Conservation (phyloP, 2,888 invertebrate species). For the Platerodrilus igneus region DNA sequence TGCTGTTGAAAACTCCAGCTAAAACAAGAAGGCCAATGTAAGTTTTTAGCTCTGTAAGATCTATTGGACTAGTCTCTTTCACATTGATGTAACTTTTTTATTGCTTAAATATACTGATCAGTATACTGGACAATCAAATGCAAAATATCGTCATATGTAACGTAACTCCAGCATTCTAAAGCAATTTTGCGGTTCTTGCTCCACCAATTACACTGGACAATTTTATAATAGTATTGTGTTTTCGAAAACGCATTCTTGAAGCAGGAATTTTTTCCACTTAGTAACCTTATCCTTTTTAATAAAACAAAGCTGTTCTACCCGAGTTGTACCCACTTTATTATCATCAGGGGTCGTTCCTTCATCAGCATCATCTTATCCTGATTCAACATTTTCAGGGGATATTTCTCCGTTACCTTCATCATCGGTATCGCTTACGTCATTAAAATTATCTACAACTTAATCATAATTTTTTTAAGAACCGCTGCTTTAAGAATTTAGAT, state of each 20-base stretch:
- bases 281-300: background rate
- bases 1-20: conserved; percentile 26
- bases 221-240: conserved; percentile 2
- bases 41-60: conserved; percentile 25
- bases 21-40: conserved; percentile 27
- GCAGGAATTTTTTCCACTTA: conserved; percentile 4
- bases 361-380: conserved; percentile 2
- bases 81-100: conserved; percentile 18
- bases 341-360: too few relatives aligned
- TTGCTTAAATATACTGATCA: conserved; percentile 24
- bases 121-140: conserved; percentile 10
- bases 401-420: conserved; percentile 3
- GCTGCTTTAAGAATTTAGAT: too few relatives aligned
- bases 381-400: too few relatives aligned
- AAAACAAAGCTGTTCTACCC: background rate
- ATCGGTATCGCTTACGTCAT: conserved; percentile 7
- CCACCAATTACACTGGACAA: conserved; percentile 2
- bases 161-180: too few relatives aligned
- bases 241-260: conserved; percentile 1
- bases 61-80: too few relatives aligned
- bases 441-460: background rate
- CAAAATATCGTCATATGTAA: conserved; percentile 1
- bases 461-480: too few relatives aligned
- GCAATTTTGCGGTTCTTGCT: conserved; percentile 1
- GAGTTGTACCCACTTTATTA: too few relatives aligned